Base-by-base conservation (phyloP, 2,113 vertebrate genomes). In the Bubo bubo region DNA sequence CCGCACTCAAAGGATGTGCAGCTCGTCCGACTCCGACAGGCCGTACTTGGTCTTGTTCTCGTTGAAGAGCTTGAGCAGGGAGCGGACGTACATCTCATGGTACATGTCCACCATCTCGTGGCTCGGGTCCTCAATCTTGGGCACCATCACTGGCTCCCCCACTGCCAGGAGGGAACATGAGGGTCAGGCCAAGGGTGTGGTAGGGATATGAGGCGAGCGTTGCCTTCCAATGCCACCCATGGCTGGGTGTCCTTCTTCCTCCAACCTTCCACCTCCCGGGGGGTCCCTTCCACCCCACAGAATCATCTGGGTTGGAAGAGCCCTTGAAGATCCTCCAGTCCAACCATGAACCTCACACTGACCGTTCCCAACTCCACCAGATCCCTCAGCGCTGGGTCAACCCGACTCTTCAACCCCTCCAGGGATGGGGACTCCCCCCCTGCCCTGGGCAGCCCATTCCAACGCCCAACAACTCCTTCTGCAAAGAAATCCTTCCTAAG, bases 1-100 rank as follows among this genome's bases (percentile, higher is more conserved):
- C 16, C 4, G 4, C 4, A 5, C 55, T 97, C 94, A 98, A 66
- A 97, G 39, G 95, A 98, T 97, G 63, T 53, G 94, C 82, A 98
- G 94, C 77, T 97, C 83, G 0, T 96, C 96, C 6, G 63, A 35
- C 84, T 97, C 98, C 0, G 67, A 70, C 73, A 98, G 67, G 27
- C 98, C 98, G 0, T 98, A 98, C 77, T 97, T 96, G 87, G 95
- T 96, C 86, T 98, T 98, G 93, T 98, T 95, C 43, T 98, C 97
- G 0, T 98, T 24, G 97, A 98, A 98, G 75, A 98, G 97, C 92
- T 97, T 97, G 73, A 98, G 91, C 77, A 98, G 95, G 75, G 97
- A 94, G 9, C 4, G 9, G 55, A 97, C 8, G 59, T 98, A 98
- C 93, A 95, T 80, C 55, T 81, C 60, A 0, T 98, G 98, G 96